Base-by-base conservation (phyloP, 2,797 vertebrate genomes). In the Melanogrammus aeglefinus region DNA sequence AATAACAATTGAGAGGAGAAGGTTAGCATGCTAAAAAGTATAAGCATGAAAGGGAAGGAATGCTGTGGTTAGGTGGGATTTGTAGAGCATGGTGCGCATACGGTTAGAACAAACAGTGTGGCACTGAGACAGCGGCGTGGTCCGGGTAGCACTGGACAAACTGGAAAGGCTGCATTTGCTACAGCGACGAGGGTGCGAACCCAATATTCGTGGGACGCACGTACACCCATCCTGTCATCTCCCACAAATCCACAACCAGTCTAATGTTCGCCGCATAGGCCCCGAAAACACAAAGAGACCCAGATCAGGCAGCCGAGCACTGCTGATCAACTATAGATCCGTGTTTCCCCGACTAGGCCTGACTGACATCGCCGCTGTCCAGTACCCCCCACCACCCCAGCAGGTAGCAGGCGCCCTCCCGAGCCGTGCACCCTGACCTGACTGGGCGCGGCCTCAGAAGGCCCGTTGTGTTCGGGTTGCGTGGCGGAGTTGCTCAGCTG, bases 401-500 rank as follows among this genome's bases (percentile, higher is more conserved):
- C 63, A 69, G 63, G 24, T 69, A 27, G 63, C 63, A 85, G 84
- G 87, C 90, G 89, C 89, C 89, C 91, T 79, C 83, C 82, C 77
- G 0, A 85, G 82, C 88, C 92, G 78, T 84, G 88, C 93, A 88
- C 93, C 93, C 95, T 95, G 90, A 95, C 94, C 95, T 96, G 81
- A 36, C 93, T 80, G 86, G 92, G 83, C 63, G 88, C 87, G 66
- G 84, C 87, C 83, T 94, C 85, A 57, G 92, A 83, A 75, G 91
- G 91, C 82, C 93, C 92, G 86, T 94, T 94, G 87, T 91, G 91
- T 89, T 94, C 93, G 76, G 93, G 87, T 21, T 75, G 92, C 92
- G 89, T 92, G 87, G 90, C 92, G 91, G 94, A 91, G 88, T 96
- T 94, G 82, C 92, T 91, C 93, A 97, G 88, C 88, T 96, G 95